Evolutionary conservation across 2,113 vertebrate species (phyloP), one percentile per base, ranked within the genome.

Genomic region (Galbula dea): DNA sequence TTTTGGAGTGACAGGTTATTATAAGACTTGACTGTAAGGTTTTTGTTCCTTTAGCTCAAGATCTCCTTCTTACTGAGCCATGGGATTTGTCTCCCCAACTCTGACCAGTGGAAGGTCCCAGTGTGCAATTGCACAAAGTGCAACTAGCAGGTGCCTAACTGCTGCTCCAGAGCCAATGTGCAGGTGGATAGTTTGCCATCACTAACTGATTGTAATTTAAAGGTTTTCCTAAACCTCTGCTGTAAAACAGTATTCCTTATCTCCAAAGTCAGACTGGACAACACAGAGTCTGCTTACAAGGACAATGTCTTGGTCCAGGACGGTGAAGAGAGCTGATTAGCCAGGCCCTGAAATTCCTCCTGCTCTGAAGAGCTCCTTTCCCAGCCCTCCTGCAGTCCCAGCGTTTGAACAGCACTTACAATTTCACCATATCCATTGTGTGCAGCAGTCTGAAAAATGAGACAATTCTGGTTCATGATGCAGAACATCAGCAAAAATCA

Each of bases 241-340:
- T 59, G 8, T 32, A 61, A 36, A 74, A n/a, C 27, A 71, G 9
- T 9, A 48, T n/a, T 80, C 20, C 24, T 63, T 43, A 29, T 22
- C 52, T 37, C 76, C 80, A 34, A 55, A 57, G 88, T 15, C 87
- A 72, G 39, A 19, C 46, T 11, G 39, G 14, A 1, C 21, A 12
- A 52, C 3, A 7, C 21, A 36, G 78, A 21, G 15, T 37, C 84
- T 77, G 90, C 97, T 98, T 94, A 98, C 97, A 43, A 37, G 29
- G 95, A 81, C 18, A 69, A 78, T 3, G 32, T 32, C 54, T 75
- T 45, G 39, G 39, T 84, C 58, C 29, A 65, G 54, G 77, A 17
- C 7, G 41, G 46, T 1, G 74, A 61, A 69, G 95, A 76, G 5
- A 71, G 79, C 73, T 96, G 86, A 30, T 82, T 51, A 9, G 27